Evolutionary conservation across 2,888 invertebrate species (phyloP).

Genomic region (Hipparchia sbordonii): DNA sequence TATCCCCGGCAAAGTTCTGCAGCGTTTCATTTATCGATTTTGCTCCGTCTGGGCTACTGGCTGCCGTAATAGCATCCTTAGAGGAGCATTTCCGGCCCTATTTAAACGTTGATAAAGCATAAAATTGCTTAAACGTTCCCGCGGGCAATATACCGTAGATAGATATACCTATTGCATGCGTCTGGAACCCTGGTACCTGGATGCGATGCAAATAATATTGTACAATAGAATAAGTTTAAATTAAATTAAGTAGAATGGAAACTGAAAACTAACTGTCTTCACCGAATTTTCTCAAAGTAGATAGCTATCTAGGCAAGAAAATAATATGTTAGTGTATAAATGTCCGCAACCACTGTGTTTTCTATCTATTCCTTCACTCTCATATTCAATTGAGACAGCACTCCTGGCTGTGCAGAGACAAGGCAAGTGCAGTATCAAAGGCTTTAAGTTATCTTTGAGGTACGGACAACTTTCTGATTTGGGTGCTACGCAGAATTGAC

Average conservation of each 20-base stretch:
- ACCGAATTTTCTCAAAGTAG: no score
- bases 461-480: no score
- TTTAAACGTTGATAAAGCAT: constrained; percentile 18
- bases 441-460: no score
- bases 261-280: no score
- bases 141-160: not conserved
- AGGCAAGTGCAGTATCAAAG: no score
- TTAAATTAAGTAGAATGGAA: not conserved
- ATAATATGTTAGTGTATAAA: no score
- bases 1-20: constrained; percentile 27
- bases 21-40: constrained; percentile 35
- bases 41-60: constrained; percentile 28
- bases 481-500: no score
- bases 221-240: not conserved
- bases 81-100: constrained; percentile 23
- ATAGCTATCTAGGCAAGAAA: no score
- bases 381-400: no score
- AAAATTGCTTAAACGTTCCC: constrained; percentile 17
- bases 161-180: constrained; percentile 6
- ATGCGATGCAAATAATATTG: not conserved
- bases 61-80: constrained; percentile 7
- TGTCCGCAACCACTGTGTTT: no score
- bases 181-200: constrained; percentile 11
- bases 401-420: no score
- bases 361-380: no score